Evolutionary conservation across 2,797 vertebrate genomes (phyloP), one percentile per base, ranked within the genome.

Genomic region (Callimico goeldii): DNA sequence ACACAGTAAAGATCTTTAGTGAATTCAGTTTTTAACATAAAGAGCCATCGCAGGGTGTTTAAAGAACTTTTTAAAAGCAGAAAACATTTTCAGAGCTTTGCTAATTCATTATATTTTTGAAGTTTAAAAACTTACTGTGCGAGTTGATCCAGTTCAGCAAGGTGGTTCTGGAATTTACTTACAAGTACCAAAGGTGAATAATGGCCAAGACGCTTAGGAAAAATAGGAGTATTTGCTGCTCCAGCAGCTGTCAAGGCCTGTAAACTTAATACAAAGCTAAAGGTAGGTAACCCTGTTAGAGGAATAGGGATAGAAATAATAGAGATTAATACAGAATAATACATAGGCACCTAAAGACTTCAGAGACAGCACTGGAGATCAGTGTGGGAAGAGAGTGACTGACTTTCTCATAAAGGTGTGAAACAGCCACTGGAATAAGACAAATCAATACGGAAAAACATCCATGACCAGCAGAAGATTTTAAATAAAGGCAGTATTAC

Each of bases 21-120:
- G 41, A 55, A 28, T 46, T 58, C 13, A 64, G 24, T 77, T 76
- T 84, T 70, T 72, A 39, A 61, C 26, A 26, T 7, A 30, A 33
- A 8, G 28, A 36, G 28, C 39, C 24, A 41, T 2, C 24, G 39
- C 30, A 72, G 9, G 57, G 19, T 39, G 39, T 73, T 80, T 77
- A 83, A 33, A 57, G n/a, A 76, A 52, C 28, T 41, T 55, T 28
- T 46, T 57, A 26, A 80, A 91, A 52, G 39, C 36, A 83, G 77
- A 61, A 41, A 64, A 72, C n/a, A 33, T 82, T 57, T 88, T 84
- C 61, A 86, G 67, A 79, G 33, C 70, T 90, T 76, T 77, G 30
- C 7, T 84, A 76, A 30, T 58, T 73, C 20, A 15, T 46, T 33
- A 4, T n/a, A 43, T 24, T 72, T 92, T 93, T 90, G 26, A 96